Evolutionary conservation across 2,888 invertebrate genomes (phyloP).

Genomic region (Hedychridium roseum): DNA sequence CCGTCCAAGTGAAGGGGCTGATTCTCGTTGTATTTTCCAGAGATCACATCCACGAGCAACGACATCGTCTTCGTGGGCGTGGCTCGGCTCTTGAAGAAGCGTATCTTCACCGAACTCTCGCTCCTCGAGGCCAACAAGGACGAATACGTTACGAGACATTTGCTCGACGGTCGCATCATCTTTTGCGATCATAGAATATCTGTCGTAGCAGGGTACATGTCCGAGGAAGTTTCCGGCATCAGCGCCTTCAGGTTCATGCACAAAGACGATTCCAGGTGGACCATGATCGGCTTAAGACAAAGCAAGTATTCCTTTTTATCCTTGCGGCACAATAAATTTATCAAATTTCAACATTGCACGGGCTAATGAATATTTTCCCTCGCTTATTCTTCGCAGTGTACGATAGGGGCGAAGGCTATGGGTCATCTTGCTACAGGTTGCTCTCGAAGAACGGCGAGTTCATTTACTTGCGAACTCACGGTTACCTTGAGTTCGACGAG

Average conservation of each 20-base stretch:
- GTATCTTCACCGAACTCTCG: constrained; percentile 72
- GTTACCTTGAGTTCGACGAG: constrained; percentile 84
- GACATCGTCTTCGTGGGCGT: constrained; percentile 73
- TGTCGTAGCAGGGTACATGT: constrained; percentile 87
- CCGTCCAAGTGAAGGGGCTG: background rate
- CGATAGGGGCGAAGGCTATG: constrained; percentile 82
- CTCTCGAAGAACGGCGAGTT: constrained; percentile 84
- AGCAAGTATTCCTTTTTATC: too few relatives aligned
- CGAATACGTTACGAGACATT: constrained; percentile 89
- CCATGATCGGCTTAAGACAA: constrained; percentile 85
- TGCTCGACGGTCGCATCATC: constrained; percentile 87
- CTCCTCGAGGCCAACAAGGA: constrained; percentile 76
- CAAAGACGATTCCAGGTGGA: constrained; percentile 88
- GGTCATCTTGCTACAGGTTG: constrained; percentile 86
- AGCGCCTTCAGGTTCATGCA: constrained; percentile 92
- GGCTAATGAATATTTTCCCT: background rate
- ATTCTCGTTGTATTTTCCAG: constrained; percentile 20
- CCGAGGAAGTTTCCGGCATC: constrained; percentile 86
- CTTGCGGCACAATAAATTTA: constrained; percentile 1
- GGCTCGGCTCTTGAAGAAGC: constrained; percentile 76
- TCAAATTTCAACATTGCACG: background rate
- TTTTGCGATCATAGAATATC: constrained; percentile 93
- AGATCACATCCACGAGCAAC: constrained; percentile 46
- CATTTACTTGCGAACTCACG: constrained; percentile 84
- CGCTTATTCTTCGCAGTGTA: constrained; percentile 72